A percentile compares a stretch with the other conserved stretches of the same genome.
phyloP scores from a whole-genome alignment of 23 tunicate genomes.

The Ciona savignyi region DNA sequence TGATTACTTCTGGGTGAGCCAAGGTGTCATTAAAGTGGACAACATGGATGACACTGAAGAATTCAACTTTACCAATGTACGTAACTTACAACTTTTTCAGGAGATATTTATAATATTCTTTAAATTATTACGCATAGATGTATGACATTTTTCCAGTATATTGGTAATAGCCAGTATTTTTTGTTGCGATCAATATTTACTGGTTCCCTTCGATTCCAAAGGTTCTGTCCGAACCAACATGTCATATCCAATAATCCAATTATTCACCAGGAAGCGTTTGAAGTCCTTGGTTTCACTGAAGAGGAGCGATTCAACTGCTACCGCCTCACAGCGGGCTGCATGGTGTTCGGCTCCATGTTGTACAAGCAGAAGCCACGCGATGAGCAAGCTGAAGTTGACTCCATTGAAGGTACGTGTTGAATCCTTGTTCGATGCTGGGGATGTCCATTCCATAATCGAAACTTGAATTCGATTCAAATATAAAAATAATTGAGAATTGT shows the following conservation, averaged over 20 bases:
- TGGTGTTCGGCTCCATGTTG: slow-evolving; percentile 77
- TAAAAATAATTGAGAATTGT: too few species aligned
- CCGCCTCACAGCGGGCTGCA: slow-evolving; percentile 59
- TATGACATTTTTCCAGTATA: too few species aligned
- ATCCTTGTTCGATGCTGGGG: too few species aligned
- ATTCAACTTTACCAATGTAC: slow-evolving; percentile 75
- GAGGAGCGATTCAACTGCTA: slow-evolving; percentile 60
- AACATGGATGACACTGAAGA: slow-evolving; percentile 87
- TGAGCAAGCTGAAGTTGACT: slow-evolving; percentile 93
- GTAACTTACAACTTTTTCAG: slow-evolving; percentile 5
- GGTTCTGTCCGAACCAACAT: too few species aligned
- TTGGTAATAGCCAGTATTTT: too few species aligned
- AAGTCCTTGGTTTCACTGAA: slow-evolving; percentile 67
- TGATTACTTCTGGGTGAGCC: slow-evolving; percentile 79
- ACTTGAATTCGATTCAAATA: too few species aligned
- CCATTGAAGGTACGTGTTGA: slow-evolving; percentile 64
- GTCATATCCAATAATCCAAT: too few species aligned
- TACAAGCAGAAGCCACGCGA: slow-evolving; percentile 96
- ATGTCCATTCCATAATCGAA: too few species aligned
- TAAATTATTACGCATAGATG: too few species aligned
- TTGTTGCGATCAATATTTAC: too few species aligned
- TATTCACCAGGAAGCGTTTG: slow-evolving; percentile 96
- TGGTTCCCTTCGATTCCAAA: too few species aligned
- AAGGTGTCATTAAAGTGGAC: slow-evolving; percentile 79
- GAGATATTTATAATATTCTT: too few species aligned